Base-by-base conservation (phyloP, 2,797 vertebrate species). In the Etheostoma nigrum region DNA sequence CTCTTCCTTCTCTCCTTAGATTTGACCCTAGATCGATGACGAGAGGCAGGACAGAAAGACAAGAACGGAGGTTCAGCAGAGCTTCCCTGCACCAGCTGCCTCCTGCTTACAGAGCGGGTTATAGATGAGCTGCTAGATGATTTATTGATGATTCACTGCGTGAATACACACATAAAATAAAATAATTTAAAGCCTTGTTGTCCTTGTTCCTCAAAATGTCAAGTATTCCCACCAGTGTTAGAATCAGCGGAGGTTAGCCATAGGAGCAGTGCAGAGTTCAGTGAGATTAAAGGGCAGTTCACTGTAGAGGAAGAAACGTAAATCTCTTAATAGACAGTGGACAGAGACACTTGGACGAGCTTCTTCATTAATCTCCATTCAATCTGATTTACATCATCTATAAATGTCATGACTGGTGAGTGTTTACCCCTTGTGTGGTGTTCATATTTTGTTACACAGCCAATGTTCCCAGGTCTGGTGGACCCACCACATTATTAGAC, bases 41-140 rank as follows among this genome's bases (percentile, higher is more conserved):
- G 52, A 49, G 51, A 55, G 16, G 18, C 44, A 58, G 12, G 55
- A 18, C 47, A 48, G 58, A 47, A 4, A 57, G 51, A 67, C 15
- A 25, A 27, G 12, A 58, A 23, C 4, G 1, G 33, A 72, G 30
- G 68, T 42, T 77, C 49, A 78, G n/a, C 49, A 21, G 53, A 59
- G 61, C 73, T 82, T 77, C 65, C 52, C 55, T 74, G 60, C 72
- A 42, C n/a, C 74, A 45, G 63, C 79, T 82, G 33, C 67, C 27
- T 72, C 59, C 58, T 67, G 44, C 69, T 74, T 76, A 65, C 33
- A 71, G 68, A 67, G 55, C 42, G 59, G 71, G 82, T 69, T 65
- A 70, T 15, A 54, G 76, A 64, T 51, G 23, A 77, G 52, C 40
- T 61, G 53, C 40, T 30, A 30, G 30, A 1, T 40, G 1, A 9